These are phyloP conservation scores for Zaprionus ghesquierei DNA, from an alignment of 1,140 invertebrate genomes.

Conservation along the genomic window DNA sequence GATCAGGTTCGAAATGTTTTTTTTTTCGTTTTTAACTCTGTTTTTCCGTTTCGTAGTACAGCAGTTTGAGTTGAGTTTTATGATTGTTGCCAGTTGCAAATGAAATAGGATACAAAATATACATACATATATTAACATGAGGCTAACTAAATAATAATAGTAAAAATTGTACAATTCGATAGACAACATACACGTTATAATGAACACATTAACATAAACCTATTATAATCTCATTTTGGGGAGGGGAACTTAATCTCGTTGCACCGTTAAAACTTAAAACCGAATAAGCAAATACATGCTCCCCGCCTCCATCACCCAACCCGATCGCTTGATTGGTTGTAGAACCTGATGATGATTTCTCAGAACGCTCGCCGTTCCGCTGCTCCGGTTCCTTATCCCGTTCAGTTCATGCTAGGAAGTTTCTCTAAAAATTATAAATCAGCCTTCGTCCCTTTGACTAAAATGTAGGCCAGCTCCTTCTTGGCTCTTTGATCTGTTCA, in stretches of 20 bases:
- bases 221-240: constrained; percentile 56
- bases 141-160: constrained; percentile 37
- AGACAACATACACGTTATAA: constrained; percentile 6
- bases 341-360: not conserved
- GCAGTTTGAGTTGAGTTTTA: constrained; percentile 51
- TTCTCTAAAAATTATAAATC: constrained; percentile 63
- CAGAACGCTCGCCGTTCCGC: no score
- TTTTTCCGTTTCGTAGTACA: constrained; percentile 48
- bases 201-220: constrained; percentile 17
- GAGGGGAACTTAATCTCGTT: constrained; percentile 37
- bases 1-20: constrained; percentile 75
- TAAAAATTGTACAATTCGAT: constrained; percentile 38
- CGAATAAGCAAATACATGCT: constrained; percentile 37
- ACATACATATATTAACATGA: constrained; percentile 16
- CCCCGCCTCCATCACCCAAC: not conserved
- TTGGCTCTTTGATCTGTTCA: constrained; percentile 18
- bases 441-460: constrained; percentile 78
- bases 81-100: constrained; percentile 79
- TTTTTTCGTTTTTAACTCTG: constrained; percentile 1
- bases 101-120: constrained; percentile 28
- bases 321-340: not conserved
- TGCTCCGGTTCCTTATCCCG: constrained; percentile 22
- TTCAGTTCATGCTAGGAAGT: constrained; percentile 59
- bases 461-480: constrained; percentile 41
- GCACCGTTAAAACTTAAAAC: constrained; percentile 47